A percentile compares a stretch with the other conserved stretches of the same genome.
phyloP scores from a whole-genome alignment of 2,113 vertebrate species.

The Chloropsis hardwickii region DNA sequence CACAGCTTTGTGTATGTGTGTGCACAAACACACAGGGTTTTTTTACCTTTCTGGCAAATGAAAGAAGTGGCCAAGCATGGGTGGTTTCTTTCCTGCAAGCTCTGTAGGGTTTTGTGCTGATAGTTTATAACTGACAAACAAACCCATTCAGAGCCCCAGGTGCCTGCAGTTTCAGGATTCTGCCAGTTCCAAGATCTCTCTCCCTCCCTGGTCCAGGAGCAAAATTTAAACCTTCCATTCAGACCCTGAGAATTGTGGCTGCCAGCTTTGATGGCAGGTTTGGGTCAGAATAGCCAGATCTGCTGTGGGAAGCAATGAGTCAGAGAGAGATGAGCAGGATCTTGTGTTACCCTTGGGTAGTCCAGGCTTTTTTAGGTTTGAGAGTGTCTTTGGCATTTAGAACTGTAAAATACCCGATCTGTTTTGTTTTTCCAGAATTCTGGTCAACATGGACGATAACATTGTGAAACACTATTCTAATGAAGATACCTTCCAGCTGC shows the following conservation, averaged over 20 bases:
- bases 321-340: not conserved
- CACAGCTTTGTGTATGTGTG: not conserved
- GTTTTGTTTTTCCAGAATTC: slow-evolving; percentile 78
- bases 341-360: not conserved
- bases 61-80: not conserved
- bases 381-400: not conserved
- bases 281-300: not conserved
- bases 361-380: not conserved
- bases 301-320: not conserved
- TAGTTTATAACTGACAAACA: not conserved
- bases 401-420: not conserved
- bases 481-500: slow-evolving; percentile 98
- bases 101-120: not conserved
- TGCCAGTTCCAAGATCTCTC: not conserved
- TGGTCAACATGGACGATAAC: slow-evolving; percentile 99
- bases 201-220: not conserved
- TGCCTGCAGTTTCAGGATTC: not conserved
- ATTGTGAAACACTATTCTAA: slow-evolving; percentile 99
- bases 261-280: not conserved
- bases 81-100: not conserved
- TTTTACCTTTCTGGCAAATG: not conserved
- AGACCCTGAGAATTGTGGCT: not conserved
- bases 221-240: not conserved
- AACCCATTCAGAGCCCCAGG: not conserved
- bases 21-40: not conserved